Evolutionary conservation across 1,140 invertebrate genomes (phyloP).

Genomic region (Heliothis subflexa): DNA sequence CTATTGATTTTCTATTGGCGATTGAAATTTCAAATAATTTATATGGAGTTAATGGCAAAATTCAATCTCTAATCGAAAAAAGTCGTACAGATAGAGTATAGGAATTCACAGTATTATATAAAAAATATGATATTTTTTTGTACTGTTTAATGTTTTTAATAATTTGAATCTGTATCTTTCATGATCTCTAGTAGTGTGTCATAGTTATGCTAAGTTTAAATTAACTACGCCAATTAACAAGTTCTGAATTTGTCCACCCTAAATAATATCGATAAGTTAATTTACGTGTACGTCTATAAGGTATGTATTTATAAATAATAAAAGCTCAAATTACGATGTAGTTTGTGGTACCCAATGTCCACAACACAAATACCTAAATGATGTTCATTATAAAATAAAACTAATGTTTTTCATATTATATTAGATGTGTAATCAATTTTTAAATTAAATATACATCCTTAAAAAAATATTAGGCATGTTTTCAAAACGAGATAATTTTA

Average conservation of each 20-base stretch:
- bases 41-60: too few species aligned
- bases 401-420: conserved; percentile 7
- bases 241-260: conserved; percentile 29
- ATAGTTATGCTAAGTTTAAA: background rate
- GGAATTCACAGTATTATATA: too few species aligned
- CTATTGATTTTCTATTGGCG: too few species aligned
- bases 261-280: background rate
- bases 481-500: background rate
- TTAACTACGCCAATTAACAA: background rate
- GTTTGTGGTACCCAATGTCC: conserved; percentile 15
- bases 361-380: conserved; percentile 27
- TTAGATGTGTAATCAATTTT: conserved; percentile 33
- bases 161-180: too few species aligned
- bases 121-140: too few species aligned
- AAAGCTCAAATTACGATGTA: conserved; percentile 26
- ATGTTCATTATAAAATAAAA: conserved; percentile 19
- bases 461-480: conserved; percentile 4
- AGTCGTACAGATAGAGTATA: too few species aligned
- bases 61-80: too few species aligned
- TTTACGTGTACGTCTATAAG: conserved; percentile 42
- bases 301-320: conserved; percentile 36
- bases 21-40: too few species aligned
- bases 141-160: too few species aligned
- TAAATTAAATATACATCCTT: conserved; percentile 15
- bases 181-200: too few species aligned